A percentile compares a stretch with the other conserved stretches of the same genome.
phyloP scores from a whole-genome alignment of 2,888 invertebrate genomes.

The Drosophila affinis region DNA sequence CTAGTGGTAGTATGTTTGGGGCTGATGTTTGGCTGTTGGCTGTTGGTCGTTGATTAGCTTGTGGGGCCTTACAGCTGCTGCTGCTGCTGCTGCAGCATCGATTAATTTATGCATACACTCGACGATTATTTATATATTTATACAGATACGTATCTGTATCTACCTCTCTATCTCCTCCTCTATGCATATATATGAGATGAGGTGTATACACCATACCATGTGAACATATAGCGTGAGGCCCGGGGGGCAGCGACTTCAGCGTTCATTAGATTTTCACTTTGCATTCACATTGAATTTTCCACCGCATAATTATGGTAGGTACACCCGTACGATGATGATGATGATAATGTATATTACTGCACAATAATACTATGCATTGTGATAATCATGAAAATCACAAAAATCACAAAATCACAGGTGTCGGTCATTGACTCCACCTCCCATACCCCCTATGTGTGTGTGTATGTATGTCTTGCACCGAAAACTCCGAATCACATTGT shows the following conservation, averaged over 20 bases:
- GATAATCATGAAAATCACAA: background rate
- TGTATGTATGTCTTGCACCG: too few relatives aligned
- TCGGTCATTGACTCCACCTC: constrained; percentile 18
- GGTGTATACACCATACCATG: background rate
- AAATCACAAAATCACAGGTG: constrained; percentile 9
- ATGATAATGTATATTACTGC: constrained; percentile 42
- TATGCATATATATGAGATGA: constrained; percentile 9
- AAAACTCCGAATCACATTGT: background rate
- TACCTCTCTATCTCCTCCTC: background rate
- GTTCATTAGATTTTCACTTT: constrained; percentile 67
- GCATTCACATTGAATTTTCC: constrained; percentile 69
- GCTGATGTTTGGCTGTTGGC: constrained; percentile 32
- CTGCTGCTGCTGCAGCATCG: constrained; percentile 36
- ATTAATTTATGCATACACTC: constrained; percentile 55
- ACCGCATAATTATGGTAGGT: constrained; percentile 54
- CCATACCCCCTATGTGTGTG: background rate
- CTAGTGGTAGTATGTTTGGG: background rate
- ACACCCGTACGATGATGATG: constrained; percentile 12
- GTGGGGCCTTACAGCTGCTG: background rate
- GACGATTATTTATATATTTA: constrained; percentile 17
- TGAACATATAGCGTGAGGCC: constrained; percentile 41
- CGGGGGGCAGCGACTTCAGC: constrained; percentile 17
- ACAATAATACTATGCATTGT: constrained; percentile 26
- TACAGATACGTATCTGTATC: background rate
- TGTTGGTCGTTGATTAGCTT: constrained; percentile 53